Conservation (phyloP, 2,113 vertebrate genomes). For the Emydura subglobosa region DNA sequence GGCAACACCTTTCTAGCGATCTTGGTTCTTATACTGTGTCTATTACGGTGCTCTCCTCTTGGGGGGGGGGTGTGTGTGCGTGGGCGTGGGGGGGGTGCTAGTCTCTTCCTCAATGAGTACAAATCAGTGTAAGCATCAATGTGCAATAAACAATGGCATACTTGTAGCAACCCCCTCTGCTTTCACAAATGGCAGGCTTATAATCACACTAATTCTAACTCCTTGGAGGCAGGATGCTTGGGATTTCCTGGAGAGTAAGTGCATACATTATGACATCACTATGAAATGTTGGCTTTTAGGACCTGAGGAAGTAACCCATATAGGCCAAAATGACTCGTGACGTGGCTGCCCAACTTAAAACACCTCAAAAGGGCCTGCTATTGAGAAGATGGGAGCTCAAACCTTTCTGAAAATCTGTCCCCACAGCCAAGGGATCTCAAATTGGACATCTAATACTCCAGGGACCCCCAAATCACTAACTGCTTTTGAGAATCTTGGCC, state of each 20-base stretch:
- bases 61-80: background rate
- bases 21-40: background rate
- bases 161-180: background rate
- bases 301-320: background rate
- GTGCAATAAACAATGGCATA: background rate
- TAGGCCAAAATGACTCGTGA: background rate
- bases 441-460: background rate
- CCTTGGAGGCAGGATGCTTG: background rate
- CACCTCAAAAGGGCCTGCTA: background rate
- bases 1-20: fast-evolving
- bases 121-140: background rate
- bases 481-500: background rate
- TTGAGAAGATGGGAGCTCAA: background rate
- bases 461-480: background rate
- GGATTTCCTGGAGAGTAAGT: background rate
- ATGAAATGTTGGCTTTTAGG: background rate
- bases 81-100: fast-evolving
- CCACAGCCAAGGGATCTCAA: background rate
- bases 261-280: background rate
- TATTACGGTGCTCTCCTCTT: background rate
- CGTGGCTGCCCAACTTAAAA: background rate
- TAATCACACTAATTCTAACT: background rate
- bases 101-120: background rate
- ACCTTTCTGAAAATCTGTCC: background rate
- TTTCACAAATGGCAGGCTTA: background rate